Evolutionary conservation across 2,113 vertebrate species (phyloP), one percentile per base, ranked within the genome.

Genomic region (Austrofundulus limnaeus): DNA sequence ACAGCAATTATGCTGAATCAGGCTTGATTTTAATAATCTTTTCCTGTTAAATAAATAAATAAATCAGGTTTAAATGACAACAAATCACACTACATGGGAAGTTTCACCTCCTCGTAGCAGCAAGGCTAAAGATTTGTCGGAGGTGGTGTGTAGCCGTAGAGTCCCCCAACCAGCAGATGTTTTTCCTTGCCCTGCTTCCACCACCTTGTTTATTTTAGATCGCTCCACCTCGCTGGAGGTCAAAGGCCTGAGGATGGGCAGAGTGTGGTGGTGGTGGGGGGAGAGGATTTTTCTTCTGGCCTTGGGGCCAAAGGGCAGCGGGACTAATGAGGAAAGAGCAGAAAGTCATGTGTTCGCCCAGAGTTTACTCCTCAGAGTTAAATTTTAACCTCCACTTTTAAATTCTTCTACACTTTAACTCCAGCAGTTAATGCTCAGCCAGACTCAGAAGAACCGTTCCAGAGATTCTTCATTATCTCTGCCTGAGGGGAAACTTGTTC

Each of bases 21-120:
- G n/a, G n/a, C n/a, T n/a, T n/a, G n/a, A n/a, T n/a, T n/a, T n/a
- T n/a, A n/a, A n/a, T n/a, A n/a, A n/a, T n/a, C n/a, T n/a, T n/a
- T n/a, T n/a, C n/a, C n/a, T n/a, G n/a, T n/a, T n/a, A n/a, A n/a
- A n/a, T n/a, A n/a, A n/a, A n/a, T n/a, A n/a, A n/a, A n/a, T n/a
- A n/a, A n/a, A n/a, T 52, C 66, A 69, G 25, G 84, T 92, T 89
- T 87, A 47, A 86, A 91, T 88, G 76, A 89, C 87, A 90, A 91
- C 71, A 67, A 71, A 71, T 66, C 55, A 13, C 70, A 81, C 34
- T 78, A 77, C 84, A 86, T 83, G 87, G 75, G 84, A 85, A 88
- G 83, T 86, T 92, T 90, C 87, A 82, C 1, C 62, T 74, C 70
- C 62, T 24, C 68, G 60, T 66, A 0, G 16, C 54, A 52, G 61